Conservation (phyloP, 2,888 invertebrate genomes). For the Epirrita christyi region DNA sequence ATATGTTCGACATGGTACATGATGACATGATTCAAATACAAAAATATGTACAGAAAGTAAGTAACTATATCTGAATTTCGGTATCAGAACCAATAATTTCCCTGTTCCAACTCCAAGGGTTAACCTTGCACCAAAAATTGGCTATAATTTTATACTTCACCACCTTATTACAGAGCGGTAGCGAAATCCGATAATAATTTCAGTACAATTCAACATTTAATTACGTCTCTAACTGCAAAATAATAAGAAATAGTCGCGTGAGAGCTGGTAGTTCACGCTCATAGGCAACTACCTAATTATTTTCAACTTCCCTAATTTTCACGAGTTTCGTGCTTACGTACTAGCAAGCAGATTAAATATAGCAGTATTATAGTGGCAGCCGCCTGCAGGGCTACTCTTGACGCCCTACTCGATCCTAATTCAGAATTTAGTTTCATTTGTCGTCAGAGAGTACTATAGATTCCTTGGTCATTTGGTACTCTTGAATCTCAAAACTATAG, state of each 20-base stretch:
- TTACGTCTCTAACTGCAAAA: slow-evolving; percentile 74
- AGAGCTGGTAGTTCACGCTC: slow-evolving; percentile 67
- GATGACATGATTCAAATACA: neutral
- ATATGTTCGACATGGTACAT: too few relatives aligned
- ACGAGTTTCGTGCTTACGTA: slow-evolving; percentile 58
- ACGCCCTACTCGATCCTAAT: too few relatives aligned
- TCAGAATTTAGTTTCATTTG: too few relatives aligned
- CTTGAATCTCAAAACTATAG: too few relatives aligned
- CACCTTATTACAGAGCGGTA: slow-evolving; percentile 39
- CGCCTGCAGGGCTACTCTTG: too few relatives aligned
- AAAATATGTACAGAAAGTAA: neutral
- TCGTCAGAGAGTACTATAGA: too few relatives aligned
- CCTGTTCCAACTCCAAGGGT: slow-evolving; percentile 9
- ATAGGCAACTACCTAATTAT: slow-evolving; percentile 66
- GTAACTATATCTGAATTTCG: neutral
- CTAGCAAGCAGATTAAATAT: slow-evolving; percentile 16
- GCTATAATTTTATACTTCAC: slow-evolving; percentile 36
- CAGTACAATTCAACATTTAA: slow-evolving; percentile 68
- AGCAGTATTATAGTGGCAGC: too few relatives aligned
- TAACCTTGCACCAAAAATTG: slow-evolving; percentile 25
- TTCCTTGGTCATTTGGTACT: too few relatives aligned
- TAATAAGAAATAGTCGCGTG: slow-evolving; percentile 78
- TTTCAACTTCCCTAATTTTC: slow-evolving; percentile 64
- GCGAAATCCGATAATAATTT: slow-evolving; percentile 60
- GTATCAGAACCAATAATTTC: slow-evolving; percentile 10